Evolutionary conservation across 2,113 vertebrate genomes (phyloP), one percentile per base, ranked within the genome.

Genomic region (Typhlomys cinereus): DNA sequence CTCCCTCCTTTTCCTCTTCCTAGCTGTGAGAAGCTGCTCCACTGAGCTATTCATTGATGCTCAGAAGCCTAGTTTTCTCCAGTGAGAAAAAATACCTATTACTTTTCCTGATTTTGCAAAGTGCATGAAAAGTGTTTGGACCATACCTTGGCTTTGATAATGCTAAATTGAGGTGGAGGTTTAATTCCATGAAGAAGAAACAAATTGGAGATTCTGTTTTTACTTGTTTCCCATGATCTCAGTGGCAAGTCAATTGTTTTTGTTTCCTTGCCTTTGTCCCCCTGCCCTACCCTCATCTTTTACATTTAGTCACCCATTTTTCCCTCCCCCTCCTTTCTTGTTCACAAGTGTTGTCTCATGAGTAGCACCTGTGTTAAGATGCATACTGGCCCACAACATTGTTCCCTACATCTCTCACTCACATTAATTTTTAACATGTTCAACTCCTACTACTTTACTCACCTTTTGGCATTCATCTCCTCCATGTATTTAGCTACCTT

Each of bases 31-130:
- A 95, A 94, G 70, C 69, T 96, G 61, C 57, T 92, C 39, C 64
- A 57, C 36, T 97, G 92, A 34, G 9, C 83, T 64, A 57, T 83
- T 92, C 83, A 95, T 96, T 69, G 88, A 95, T 92, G 87, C 94
- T 82, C 48, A 84, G 76, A 90, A 80, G 73, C 62, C 67, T 73
- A 52, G 59, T 39, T n/a, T 89, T 94, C 71, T 29, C 50, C 66
- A 76, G 5, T 64, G 61, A 91, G 69, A 87, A 89, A 88, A 74
- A 74, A 85, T 71, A 59, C 88, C 70, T 78, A n/a, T 94, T 81
- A 80, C 31, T 79, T 90, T 93, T 75, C 93, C 84, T 94, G 84
- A 93, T 89, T 95, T 88, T 88, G 79, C 82, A 90, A 88, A 93
- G 86, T 39, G 74, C 79, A 92, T 90, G 27, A 93, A 91, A 96